Evolutionary conservation across 2,797 vertebrate genomes (phyloP).

Genomic region (Atherinosoma microstoma): DNA sequence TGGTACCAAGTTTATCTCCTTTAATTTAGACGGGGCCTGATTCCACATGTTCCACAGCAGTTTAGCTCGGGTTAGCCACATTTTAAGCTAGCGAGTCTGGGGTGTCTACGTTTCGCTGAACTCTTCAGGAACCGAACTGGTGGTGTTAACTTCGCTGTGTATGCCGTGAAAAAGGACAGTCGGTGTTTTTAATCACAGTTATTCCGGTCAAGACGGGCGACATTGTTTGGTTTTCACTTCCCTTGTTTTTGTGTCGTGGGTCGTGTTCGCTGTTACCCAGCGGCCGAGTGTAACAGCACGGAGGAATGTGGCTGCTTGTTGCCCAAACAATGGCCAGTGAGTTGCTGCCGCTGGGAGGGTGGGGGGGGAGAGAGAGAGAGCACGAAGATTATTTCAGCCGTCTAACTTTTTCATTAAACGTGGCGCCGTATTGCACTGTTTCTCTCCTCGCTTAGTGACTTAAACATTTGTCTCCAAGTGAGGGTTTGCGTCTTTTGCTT

Average conservation of each 20-base stretch:
- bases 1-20: fast-evolving
- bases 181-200: neutral
- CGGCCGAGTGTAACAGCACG: conserved; percentile 63
- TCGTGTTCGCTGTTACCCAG: conserved; percentile 54
- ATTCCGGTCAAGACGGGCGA: neutral
- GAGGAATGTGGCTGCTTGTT: conserved; percentile 80
- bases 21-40: conserved; percentile 31
- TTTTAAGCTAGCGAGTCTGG: conserved; percentile 69
- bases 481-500: neutral
- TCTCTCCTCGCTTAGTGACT: neutral
- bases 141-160: neutral
- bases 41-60: conserved; percentile 66
- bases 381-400: conserved; percentile 28
- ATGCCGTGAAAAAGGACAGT: neutral
- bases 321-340: conserved; percentile 80
- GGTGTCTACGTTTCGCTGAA: conserved; percentile 54
- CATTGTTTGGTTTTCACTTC: neutral
- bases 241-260: neutral
- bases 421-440: neutral
- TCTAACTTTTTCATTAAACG: conserved; percentile 60
- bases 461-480: neutral
- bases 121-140: conserved; percentile 41
- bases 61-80: conserved; percentile 76
- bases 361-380: conserved; percentile 11
- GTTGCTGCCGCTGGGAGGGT: conserved; percentile 29